phyloP scores from a whole-genome alignment of 2,888 invertebrate species.

The Shargacucullia verbasci region DNA sequence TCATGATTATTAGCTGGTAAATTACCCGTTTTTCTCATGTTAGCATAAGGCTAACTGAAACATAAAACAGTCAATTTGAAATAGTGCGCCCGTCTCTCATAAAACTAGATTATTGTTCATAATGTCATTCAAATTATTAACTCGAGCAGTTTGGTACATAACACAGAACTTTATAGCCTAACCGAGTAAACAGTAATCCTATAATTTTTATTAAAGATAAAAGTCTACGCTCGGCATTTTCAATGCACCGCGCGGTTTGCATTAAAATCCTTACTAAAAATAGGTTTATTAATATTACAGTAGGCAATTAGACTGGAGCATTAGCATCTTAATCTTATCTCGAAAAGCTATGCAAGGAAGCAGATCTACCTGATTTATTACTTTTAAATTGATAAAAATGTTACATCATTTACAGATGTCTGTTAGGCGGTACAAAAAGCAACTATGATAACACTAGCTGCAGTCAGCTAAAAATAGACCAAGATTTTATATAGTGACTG shows the following conservation, averaged over 20 bases:
- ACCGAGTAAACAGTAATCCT: conserved; percentile 23
- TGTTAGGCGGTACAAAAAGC: conserved; percentile 26
- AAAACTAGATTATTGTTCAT: conserved; percentile 18
- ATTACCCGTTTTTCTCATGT: not conserved
- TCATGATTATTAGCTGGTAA: too few species aligned
- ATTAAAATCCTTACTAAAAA: conserved; percentile 53
- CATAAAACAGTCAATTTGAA: conserved; percentile 22
- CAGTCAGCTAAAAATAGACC: conserved; percentile 13
- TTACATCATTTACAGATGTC: conserved; percentile 51
- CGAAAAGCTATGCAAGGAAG: conserved; percentile 39
- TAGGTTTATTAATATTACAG: conserved; percentile 68
- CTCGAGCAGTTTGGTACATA: conserved; percentile 16
- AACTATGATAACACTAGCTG: conserved; percentile 16
- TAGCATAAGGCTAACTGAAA: not conserved
- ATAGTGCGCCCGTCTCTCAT: conserved; percentile 19
- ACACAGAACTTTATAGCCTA: conserved; percentile 36
- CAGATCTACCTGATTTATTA: conserved; percentile 62
- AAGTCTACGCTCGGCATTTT: conserved; percentile 15
- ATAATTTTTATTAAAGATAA: conserved; percentile 25
- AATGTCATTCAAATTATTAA: conserved; percentile 24
- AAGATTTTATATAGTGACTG: not conserved
- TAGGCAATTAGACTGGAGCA: conserved; percentile 70
- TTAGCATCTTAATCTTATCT: conserved; percentile 74
- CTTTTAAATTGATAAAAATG: conserved; percentile 64
- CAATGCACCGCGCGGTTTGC: conserved; percentile 21